phyloP scores from a whole-genome alignment of 2,888 invertebrate genomes.

The Aelia acuminata region DNA sequence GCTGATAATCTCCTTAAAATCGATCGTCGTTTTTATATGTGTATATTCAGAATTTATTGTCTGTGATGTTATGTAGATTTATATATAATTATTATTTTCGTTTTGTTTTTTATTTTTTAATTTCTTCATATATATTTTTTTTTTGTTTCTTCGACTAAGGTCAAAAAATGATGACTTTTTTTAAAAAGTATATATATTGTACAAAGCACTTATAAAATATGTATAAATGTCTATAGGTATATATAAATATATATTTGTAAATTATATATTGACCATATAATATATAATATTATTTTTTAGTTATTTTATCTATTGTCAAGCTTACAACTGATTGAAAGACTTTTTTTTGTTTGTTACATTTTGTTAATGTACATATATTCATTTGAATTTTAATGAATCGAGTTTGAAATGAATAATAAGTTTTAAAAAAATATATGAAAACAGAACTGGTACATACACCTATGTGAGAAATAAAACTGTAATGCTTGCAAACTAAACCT shows the following conservation, averaged over 20 bases:
- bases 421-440: neutral
- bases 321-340: constrained; percentile 28
- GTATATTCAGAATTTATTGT: constrained; percentile 61
- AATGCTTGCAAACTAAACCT: constrained; percentile 1
- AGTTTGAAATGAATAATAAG: neutral
- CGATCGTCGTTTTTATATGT: constrained; percentile 46
- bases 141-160: constrained; percentile 25
- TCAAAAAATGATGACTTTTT: constrained; percentile 56
- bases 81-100: constrained; percentile 44
- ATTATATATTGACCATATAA: constrained; percentile 49
- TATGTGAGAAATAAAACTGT: neutral
- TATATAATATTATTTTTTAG: constrained; percentile 37
- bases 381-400: neutral
- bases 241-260: constrained; percentile 56
- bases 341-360: neutral
- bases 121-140: constrained; percentile 1
- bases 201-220: constrained; percentile 48
- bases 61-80: constrained; percentile 61
- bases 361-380: neutral
- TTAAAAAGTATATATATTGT: constrained; percentile 61
- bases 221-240: constrained; percentile 58
- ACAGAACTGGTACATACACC: neutral
- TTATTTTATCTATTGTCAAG: constrained; percentile 43
- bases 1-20: constrained; percentile 45
- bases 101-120: constrained; percentile 42